Base-by-base conservation (phyloP, 2,113 vertebrate species). In the Apus apus region DNA sequence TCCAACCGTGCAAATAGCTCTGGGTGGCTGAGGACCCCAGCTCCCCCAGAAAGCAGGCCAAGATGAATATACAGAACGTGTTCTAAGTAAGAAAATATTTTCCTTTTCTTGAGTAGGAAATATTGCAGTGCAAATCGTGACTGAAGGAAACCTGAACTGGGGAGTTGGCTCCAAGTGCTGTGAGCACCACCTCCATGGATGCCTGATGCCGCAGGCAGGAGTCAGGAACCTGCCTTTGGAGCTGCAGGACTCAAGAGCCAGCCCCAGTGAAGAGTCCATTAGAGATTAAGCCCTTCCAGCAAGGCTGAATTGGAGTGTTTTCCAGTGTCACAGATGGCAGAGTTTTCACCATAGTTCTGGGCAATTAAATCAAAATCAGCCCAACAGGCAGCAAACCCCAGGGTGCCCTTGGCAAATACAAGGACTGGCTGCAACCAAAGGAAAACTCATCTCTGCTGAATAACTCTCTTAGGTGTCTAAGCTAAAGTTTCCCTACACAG, bases 31-130 rank as follows among this genome's bases (percentile, higher is more conserved):
- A 0, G 0, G 8, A 74, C 80, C 82, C 64, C 65, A 3, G 10
- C 17, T 13, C 65, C 51, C 0, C 4, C 51, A 34, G 30, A 30
- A 29, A 56, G 65, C n/a, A 23, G 81, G 54, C 84, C 65, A 30
- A 73, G 66, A 0, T 38, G 30, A 82, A 1, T 7, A 50, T 3
- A 45, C 7, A 5, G 2, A 60, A 56, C 25, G 0, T 5, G 30
- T 17, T 71, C 8, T 3, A 32, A 70, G 22, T 2, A 56, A 51
- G 45, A 81, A 85, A 88, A 77, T 34, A 64, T 1, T 61, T 60
- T 27, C 0, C 8, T 89, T 74, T 93, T 76, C 82, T 74, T 36
- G 10, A 83, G 74, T 30, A 50, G 94, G 62, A 71, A 91, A 76
- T 56, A 32, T 9, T 15, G 14, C 2, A 70, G 38, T 4, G 1